Evolutionary conservation across 1,140 invertebrate species (phyloP), one percentile per base, ranked within the genome.

Genomic region (Apis florea): DNA sequence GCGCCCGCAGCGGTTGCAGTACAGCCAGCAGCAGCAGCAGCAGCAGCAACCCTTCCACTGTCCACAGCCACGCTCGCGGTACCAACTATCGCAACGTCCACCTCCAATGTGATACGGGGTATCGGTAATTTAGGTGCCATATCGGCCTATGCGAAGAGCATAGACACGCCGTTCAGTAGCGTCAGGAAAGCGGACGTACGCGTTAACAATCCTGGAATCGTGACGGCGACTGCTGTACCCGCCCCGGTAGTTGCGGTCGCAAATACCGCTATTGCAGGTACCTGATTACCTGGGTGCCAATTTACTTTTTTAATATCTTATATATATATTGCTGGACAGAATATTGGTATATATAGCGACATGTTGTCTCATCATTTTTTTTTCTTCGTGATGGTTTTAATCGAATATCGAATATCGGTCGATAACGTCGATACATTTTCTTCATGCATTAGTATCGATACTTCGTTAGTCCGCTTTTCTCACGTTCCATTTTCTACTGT

Each of bases 91-190:
- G 40, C 85, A 3, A 69, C 85, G 1, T 86, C 85, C 24, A 82
- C 51, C 24, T 86, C 85, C 12, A 86, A 86, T 26, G 21, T 86
- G 12, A 85, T 86, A 21, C 79, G 85, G 72, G 85, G 85, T 76
- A 86, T 86, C 67, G 85, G 85, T 86, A 86, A 86, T 69, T 85
- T 84, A 84, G 85, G 79, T 80, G 72, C 85, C 59, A 83, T 88
- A 31, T 85, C 86, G 61, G 63, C 80, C 26, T 78, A 87, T 76
- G 54, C 81, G 47, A 89, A 89, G 85, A 83, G 83, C 68, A 77
- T 90, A 61, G 89, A 90, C 68, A 84, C 84, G 47, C 84, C 90
- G 12, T 90, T 90, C 89, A 88, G 84, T 83, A 88, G 82, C 83
- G 90, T 86, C 56, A 82, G 88, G 67, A 90, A 90, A 54, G 77